These are phyloP conservation scores for Scytalopus superciliaris DNA, from an alignment of 2,113 vertebrate genomes.

Conservation along the genomic window DNA sequence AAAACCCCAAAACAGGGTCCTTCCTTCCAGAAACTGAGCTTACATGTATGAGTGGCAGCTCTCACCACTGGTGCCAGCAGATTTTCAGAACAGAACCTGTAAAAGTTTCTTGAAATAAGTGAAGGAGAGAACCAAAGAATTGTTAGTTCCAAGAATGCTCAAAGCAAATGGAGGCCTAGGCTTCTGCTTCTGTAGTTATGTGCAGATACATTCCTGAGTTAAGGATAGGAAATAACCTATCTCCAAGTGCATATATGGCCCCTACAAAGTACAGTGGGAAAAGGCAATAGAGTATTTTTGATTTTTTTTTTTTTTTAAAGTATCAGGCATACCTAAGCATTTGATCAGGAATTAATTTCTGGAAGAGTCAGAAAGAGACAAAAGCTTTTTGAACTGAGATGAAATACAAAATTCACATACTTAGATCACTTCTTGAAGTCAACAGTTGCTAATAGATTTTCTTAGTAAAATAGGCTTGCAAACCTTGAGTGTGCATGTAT, in stretches of 20 bases:
- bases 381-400: background rate
- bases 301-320: background rate
- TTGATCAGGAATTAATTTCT: background rate
- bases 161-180: background rate
- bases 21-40: background rate
- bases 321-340: background rate
- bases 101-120: background rate
- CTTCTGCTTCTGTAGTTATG: background rate
- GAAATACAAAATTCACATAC: background rate
- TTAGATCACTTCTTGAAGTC: background rate
- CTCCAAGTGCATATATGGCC: background rate
- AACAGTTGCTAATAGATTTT: background rate
- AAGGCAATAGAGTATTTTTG: accelerated
- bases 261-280: background rate
- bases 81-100: background rate
- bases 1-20: background rate
- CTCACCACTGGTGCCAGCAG: background rate
- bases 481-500: background rate
- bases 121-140: background rate
- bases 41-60: background rate
- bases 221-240: background rate
- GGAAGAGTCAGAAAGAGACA: background rate
- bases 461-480: background rate
- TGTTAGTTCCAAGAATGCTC: background rate
- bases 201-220: background rate